phyloP scores from a whole-genome alignment of 2,888 invertebrate species.

The Scaptomyza reducta region DNA sequence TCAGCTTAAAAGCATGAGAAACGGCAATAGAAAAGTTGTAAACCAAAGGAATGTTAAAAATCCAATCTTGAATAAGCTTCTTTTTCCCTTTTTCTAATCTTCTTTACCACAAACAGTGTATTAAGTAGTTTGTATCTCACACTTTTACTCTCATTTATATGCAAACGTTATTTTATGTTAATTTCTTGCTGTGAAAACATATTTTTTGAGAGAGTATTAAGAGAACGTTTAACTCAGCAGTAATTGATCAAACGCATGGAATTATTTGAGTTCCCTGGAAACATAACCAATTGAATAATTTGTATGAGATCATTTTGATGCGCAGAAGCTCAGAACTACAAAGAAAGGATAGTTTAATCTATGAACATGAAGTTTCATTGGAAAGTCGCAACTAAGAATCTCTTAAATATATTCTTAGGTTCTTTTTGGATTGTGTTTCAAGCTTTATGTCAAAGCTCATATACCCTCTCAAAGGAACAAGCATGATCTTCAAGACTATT shows the following conservation, averaged over 20 bases:
- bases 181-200: constrained; percentile 11
- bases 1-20: no score
- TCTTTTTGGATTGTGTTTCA: neutral
- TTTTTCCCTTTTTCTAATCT: neutral
- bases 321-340: no score
- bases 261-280: constrained; percentile 11
- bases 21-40: no score
- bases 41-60: neutral
- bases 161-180: constrained; percentile 15
- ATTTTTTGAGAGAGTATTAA: neutral
- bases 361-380: no score
- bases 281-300: constrained; percentile 13
- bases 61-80: neutral
- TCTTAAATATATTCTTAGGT: no score
- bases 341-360: no score
- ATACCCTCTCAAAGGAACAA: neutral
- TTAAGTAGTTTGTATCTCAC: neutral
- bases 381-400: no score
- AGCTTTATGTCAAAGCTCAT: neutral
- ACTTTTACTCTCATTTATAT: neutral
- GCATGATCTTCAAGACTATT: constrained; percentile 41
- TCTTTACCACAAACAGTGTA: constrained; percentile 4
- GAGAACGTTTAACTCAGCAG: neutral
- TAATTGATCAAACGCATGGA: constrained; percentile 15
- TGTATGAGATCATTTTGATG: no score